Evolutionary conservation across 2,113 vertebrate species (phyloP).

Genomic region (Mystacornis crossleyi): DNA sequence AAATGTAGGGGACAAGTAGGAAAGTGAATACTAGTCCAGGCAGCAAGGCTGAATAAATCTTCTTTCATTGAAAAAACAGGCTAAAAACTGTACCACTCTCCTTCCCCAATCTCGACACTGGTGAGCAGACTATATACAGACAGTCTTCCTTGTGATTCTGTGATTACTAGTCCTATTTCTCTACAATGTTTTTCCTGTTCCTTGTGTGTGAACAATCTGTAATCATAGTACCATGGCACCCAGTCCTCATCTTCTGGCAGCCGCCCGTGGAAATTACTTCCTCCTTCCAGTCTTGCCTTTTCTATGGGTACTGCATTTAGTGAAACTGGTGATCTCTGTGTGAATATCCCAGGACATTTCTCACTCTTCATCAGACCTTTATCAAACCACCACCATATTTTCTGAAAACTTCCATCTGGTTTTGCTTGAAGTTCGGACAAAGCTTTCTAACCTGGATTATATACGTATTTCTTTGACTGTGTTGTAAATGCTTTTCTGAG

Average conservation of each 20-base stretch:
- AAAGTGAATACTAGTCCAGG: not conserved
- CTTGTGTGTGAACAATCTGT: not conserved
- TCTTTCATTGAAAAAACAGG: not conserved
- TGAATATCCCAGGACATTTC: not conserved
- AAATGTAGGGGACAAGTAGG: not conserved
- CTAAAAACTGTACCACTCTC: not conserved
- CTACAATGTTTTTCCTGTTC: not conserved
- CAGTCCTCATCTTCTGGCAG: not conserved
- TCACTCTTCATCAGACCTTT: not conserved
- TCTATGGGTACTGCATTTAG: not conserved
- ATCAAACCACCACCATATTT: not conserved
- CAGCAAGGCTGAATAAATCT: not conserved
- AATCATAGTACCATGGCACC: not conserved
- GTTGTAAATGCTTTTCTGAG: not conserved
- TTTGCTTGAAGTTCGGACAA: not conserved
- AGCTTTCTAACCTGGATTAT: not conserved
- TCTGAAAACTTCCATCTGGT: not conserved
- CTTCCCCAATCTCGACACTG: accelerated
- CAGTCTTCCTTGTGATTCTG: not conserved
- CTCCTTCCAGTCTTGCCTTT: not conserved
- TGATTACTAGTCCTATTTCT: not conserved
- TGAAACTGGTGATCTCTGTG: not conserved
- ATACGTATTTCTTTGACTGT: not conserved
- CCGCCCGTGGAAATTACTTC: not conserved
- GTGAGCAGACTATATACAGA: not conserved